Evolutionary conservation across 2,797 vertebrate species (phyloP), one percentile per base, ranked within the genome.

Genomic region (Halcyon leucocephala): DNA sequence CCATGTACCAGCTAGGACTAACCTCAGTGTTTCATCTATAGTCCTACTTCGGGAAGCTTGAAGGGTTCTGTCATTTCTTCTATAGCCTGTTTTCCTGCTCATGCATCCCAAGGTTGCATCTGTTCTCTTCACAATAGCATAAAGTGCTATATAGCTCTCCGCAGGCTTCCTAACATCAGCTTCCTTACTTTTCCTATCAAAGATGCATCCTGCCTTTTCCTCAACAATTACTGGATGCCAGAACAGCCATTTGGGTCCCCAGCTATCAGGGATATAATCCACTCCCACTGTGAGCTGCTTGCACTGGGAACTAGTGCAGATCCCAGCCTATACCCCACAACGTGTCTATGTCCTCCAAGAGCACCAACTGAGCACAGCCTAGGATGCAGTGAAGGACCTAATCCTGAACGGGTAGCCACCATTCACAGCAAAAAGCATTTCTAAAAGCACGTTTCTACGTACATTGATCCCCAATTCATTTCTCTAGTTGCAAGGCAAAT

Each of bases 1-100:
- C 4, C 4, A 1, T 3, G 2, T 18, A 15, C 22, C 7, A 1
- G 37, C 51, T 71, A 51, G 39, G 12, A 39, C 11, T 10, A 78
- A 35, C 20, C 41, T 24, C 41, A 31, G 58, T 7, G 12, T 39
- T 61, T 70, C 73, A 72, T 8, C 58, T 66, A 0, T 12, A 73
- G 9, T 58, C 33, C 41, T 17, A 3, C 6, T 58, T 65, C 62
- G 41, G 44, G 3, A 31, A 33, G 12, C 61, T 1, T 65, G 26
- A 29, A 83, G 12, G 7, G 4, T 21, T 65, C 69, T 62, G 10
- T 24, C 9, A 13, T 65, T 55, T 19, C 20, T 82, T 29, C 80
- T 72, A n/a, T 28, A 83, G 65, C 41, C 52, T 77, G 8, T 66
- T 82, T 29, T 60, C 35, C 51, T 35, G 31, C 31, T 52, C 12